Evolutionary conservation across 1,140 invertebrate species (phyloP).

Genomic region (Procambarus virginalis): DNA sequence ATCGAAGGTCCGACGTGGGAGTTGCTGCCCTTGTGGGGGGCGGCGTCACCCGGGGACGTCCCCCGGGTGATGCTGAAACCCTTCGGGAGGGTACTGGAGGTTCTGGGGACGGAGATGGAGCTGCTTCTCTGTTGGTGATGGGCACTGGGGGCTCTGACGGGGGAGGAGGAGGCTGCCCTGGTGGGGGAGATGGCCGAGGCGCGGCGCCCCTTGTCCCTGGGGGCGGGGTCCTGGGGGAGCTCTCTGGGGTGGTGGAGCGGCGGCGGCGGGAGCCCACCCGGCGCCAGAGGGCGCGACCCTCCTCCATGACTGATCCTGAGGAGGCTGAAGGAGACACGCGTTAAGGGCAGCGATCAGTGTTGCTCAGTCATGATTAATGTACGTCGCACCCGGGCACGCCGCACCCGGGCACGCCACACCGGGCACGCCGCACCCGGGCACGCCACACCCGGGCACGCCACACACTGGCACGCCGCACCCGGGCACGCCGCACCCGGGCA

Average conservation of each 20-base stretch:
- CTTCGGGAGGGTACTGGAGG: constrained; percentile 29
- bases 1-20: constrained; percentile 11
- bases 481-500: too few species aligned
- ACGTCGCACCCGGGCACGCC: background rate
- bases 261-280: constrained; percentile 49
- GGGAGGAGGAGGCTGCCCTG: constrained; percentile 53
- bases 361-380: background rate
- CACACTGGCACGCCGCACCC: too few species aligned
- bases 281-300: constrained; percentile 46
- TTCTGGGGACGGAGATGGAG: constrained; percentile 19
- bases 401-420: too few species aligned
- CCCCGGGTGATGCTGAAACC: constrained; percentile 21
- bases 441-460: too few species aligned
- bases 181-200: constrained; percentile 38
- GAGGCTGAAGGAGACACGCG: constrained; percentile 7
- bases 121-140: constrained; percentile 35
- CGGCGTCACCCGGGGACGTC: background rate
- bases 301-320: constrained; percentile 50
- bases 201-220: constrained; percentile 26
- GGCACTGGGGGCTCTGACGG: constrained; percentile 19
- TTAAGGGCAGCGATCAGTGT: background rate
- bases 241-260: constrained; percentile 49
- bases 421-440: too few species aligned
- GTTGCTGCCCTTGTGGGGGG: constrained; percentile 7
- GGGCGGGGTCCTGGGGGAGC: constrained; percentile 43